phyloP scores from a whole-genome alignment of 1,140 invertebrate genomes.

The Euura lappo region DNA sequence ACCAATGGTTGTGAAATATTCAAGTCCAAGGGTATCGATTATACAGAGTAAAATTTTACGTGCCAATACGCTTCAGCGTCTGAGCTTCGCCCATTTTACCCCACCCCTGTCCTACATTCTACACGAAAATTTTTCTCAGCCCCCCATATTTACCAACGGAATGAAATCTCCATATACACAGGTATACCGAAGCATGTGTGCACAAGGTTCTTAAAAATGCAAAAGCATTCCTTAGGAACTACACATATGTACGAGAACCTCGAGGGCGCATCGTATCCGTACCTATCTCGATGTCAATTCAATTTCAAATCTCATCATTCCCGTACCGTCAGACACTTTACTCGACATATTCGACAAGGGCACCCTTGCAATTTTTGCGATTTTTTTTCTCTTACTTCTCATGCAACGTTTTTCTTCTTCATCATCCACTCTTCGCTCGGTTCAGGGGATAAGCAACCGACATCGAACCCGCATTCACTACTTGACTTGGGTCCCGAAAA shows the following conservation, averaged over 20 bases:
- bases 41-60: background rate
- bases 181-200: background rate
- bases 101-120: background rate
- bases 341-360: background rate
- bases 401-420: too few species aligned
- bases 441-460: too few species aligned
- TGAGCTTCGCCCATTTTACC: too few species aligned
- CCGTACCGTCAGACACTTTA: background rate
- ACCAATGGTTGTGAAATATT: too few species aligned
- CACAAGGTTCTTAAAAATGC: background rate
- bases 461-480: too few species aligned
- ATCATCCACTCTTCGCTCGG: too few species aligned
- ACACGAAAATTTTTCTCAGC: background rate
- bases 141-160: background rate
- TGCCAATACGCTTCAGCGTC: too few species aligned
- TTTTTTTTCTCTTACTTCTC: too few species aligned
- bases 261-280: background rate
- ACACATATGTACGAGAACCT: background rate
- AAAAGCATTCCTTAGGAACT: background rate
- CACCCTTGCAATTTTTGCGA: too few species aligned
- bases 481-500: too few species aligned
- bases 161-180: background rate
- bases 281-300: slow-evolving; percentile 4
- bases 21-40: background rate
- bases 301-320: slow-evolving; percentile 1